These are phyloP conservation scores for Hypomecis atomaria DNA, from an alignment of 2,888 invertebrate genomes.

Conservation along the genomic window DNA sequence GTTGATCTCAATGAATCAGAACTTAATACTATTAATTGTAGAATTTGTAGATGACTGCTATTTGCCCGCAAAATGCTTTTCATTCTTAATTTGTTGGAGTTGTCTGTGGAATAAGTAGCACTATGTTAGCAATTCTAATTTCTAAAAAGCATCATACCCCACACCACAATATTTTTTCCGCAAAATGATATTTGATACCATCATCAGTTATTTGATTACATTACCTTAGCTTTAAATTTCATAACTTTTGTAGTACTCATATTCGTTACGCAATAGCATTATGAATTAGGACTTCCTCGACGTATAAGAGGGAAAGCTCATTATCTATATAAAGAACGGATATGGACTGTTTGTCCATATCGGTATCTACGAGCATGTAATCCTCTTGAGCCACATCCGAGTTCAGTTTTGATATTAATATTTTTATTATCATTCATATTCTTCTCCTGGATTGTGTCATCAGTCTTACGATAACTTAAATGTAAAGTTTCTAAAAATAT, in stretches of 20 bases:
- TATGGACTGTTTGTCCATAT: constrained; percentile 15
- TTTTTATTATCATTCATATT: background rate
- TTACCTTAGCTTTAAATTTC: constrained; percentile 3
- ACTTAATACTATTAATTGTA: no score
- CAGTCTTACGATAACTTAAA: no score
- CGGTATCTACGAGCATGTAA: constrained; percentile 8
- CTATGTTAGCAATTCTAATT: no score
- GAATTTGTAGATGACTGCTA: no score
- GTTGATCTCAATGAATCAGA: no score
- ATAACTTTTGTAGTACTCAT: constrained; percentile 10
- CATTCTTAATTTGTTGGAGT: no score
- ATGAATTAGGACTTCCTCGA: constrained; percentile 31
- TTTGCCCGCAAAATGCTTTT: no score
- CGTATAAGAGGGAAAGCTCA: constrained; percentile 24
- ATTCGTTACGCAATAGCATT: constrained; percentile 13
- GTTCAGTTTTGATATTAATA: constrained; percentile 1
- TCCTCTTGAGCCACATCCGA: constrained; percentile 2
- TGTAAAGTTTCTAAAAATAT: no score
- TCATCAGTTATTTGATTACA: background rate
- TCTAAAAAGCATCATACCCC: no score
- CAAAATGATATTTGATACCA: background rate
- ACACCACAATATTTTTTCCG: background rate
- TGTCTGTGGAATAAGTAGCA: no score
- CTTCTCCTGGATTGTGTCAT: background rate
- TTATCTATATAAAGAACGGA: constrained; percentile 30